Base-by-base conservation (phyloP, 2,113 vertebrate species). In the Asarcornis scutulata region DNA sequence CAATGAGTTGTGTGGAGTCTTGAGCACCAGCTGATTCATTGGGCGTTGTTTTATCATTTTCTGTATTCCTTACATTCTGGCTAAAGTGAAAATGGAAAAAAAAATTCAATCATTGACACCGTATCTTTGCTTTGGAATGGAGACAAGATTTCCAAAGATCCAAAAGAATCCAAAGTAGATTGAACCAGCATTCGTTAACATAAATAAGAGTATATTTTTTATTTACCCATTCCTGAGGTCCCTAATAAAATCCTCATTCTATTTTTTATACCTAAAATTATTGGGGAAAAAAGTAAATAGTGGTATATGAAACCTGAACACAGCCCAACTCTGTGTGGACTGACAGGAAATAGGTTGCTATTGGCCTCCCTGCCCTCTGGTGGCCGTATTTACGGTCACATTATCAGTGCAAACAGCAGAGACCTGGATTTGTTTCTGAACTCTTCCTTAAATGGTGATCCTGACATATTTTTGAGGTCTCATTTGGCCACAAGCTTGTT, bases 1-100 rank as follows among this genome's bases (percentile, higher is more conserved):
- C 98, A 17, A 99, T 99, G 83, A 99, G 97, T 67, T 99, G 98
- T 36, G 98, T 97, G 2, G 98, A 95, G 17, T 99, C 98, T 2
- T 97, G 98, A 56, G 88, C 66, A 5, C 86, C 86, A 8, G 87
- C 94, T 6, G 96, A 34, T 62, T 98, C 98, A 81, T 78, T 97
- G 53, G 97, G 94, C 32, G 86, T 81, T 9, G 88, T 59, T 68
- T 95, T 96, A 67, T 97, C 96, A 48, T 96, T 97, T 90, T 93
- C 95, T 23, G 25, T 79, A 83, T 67, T 93, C 94, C 91, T 97
- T 50, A 83, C 53, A 32, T 94, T 97, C 92, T 98, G 98, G 92
- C 98, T 98, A 64, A 72, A 97, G 13, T 91, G 52, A 81, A 95
- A 94, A 52, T n/a, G 53, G 55, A 58, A 18, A 59, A 71, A 32